Conservation (phyloP, 2,888 invertebrate species). For the Drosophila algonquin region DNA sequence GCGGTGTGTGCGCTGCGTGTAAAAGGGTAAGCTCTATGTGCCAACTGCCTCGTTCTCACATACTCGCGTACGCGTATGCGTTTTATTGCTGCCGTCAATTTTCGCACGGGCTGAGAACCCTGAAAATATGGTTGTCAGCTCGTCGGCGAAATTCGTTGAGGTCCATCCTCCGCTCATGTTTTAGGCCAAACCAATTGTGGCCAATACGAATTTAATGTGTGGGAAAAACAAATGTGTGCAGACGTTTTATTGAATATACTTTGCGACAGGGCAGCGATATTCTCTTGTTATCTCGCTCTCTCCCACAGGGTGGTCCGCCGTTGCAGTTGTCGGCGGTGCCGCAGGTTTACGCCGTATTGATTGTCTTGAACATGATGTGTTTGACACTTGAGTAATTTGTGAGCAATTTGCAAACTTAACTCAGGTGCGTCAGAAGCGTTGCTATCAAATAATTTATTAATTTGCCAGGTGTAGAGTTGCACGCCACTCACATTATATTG, state of each 20-base stretch:
- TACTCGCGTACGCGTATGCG: conserved; percentile 3
- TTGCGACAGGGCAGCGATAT: conserved; percentile 5
- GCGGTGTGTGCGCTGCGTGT: conserved; percentile 68
- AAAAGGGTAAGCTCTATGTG: conserved; percentile 74
- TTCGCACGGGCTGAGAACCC: background rate
- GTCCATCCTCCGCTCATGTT: background rate
- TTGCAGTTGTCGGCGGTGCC: conserved; percentile 29
- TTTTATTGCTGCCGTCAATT: background rate
- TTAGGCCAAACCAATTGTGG: background rate
- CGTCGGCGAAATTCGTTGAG: background rate
- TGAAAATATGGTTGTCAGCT: conserved; percentile 2
- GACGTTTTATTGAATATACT: conserved; percentile 10
- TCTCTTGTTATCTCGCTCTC: conserved; percentile 54
- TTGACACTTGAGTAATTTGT: background rate
- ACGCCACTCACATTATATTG: conserved; percentile 1
- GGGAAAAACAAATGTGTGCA: conserved; percentile 5
- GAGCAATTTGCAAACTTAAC: conserved; percentile 6
- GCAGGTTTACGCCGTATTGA: conserved; percentile 46
- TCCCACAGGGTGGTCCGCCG: conserved; percentile 16
- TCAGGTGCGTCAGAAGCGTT: conserved; percentile 13
- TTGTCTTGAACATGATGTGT: conserved; percentile 31
- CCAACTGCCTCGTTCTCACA: conserved; percentile 8
- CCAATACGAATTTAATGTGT: background rate
- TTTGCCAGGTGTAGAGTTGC: conserved; percentile 22
- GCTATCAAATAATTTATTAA: conserved; percentile 21